Evolutionary conservation across 2,113 vertebrate genomes (phyloP).

Genomic region (Salvelinus namaycush): DNA sequence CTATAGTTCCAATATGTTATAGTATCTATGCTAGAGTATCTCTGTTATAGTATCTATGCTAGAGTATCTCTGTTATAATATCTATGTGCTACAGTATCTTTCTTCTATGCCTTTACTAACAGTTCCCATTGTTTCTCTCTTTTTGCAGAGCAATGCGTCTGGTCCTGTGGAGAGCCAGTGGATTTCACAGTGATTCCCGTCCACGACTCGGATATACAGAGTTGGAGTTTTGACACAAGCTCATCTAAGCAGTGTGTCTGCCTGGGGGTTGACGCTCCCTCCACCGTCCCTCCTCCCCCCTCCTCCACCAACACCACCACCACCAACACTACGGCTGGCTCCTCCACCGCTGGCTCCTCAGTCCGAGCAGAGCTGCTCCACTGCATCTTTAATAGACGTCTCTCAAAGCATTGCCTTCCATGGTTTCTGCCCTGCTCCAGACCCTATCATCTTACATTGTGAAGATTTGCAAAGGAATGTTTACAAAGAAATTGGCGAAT

Average conservation of each 20-base stretch:
- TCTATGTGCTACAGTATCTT: neutral
- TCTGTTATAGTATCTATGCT: too few relatives aligned
- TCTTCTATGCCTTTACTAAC: slow-evolving; percentile 19
- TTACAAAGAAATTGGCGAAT: slow-evolving; percentile 97
- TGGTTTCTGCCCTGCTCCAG: slow-evolving; percentile 92
- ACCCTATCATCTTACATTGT: slow-evolving; percentile 86
- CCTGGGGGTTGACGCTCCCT: slow-evolving; percentile 31
- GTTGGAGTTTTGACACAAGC: slow-evolving; percentile 20
- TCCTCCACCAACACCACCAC: slow-evolving; percentile 21
- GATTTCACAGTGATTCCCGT: slow-evolving; percentile 54
- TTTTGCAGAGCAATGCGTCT: slow-evolving; percentile 71
- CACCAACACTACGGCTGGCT: slow-evolving; percentile 38
- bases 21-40: neutral
- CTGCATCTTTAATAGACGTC: slow-evolving; percentile 62
- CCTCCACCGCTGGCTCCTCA: slow-evolving; percentile 45
- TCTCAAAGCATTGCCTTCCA: slow-evolving; percentile 78
- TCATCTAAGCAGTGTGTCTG: slow-evolving; percentile 14
- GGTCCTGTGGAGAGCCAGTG: slow-evolving; percentile 63
- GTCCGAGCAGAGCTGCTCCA: slow-evolving; percentile 53
- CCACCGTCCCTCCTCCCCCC: slow-evolving; percentile 11
- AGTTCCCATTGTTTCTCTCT: slow-evolving; percentile 62
- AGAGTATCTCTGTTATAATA: too few relatives aligned
- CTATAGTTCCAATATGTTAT: too few relatives aligned
- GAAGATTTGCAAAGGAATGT: slow-evolving; percentile 99
- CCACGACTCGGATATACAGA: slow-evolving; percentile 36